Conservation (phyloP, 37 sponge, comb jelly and placozoan genomes). For the Spongilla lacustris region DNA sequence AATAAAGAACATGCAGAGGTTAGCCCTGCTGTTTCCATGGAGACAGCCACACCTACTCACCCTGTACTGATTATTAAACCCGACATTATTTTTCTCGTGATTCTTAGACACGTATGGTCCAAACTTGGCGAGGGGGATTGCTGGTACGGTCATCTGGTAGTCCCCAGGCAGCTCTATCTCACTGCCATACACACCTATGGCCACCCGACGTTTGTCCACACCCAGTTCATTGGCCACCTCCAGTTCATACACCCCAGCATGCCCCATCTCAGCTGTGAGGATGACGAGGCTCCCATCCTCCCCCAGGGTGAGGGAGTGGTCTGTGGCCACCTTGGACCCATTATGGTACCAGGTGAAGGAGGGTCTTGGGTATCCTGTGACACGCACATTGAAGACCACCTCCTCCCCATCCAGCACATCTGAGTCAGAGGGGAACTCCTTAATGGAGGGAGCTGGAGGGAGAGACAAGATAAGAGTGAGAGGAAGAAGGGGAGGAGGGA, state of each 20-base stretch:
- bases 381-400: slow-evolving; percentile 16
- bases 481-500: neutral
- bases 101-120: slow-evolving; percentile 9
- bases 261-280: slow-evolving; percentile 15
- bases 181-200: slow-evolving; percentile 7
- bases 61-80: slow-evolving; percentile 52
- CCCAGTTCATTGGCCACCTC: slow-evolving; percentile 24
- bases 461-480: neutral
- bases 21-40: neutral
- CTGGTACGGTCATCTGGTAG: neutral
- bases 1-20: neutral
- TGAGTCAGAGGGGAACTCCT: slow-evolving; percentile 7
- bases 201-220: neutral
- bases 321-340: neutral
- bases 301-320: slow-evolving; percentile 14
- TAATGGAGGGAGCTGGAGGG: slow-evolving; percentile 17
- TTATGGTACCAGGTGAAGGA: slow-evolving; percentile 32
- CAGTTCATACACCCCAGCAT: slow-evolving; percentile 21
- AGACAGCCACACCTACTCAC: neutral
- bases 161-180: slow-evolving; percentile 1
- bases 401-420: slow-evolving; percentile 24
- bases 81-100: neutral
- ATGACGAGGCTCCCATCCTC: slow-evolving; percentile 22
- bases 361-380: slow-evolving; percentile 14
- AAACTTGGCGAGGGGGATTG: slow-evolving; percentile 9